Evolutionary conservation across 2,113 vertebrate species (phyloP).

Genomic region (Leucosticte australis): DNA sequence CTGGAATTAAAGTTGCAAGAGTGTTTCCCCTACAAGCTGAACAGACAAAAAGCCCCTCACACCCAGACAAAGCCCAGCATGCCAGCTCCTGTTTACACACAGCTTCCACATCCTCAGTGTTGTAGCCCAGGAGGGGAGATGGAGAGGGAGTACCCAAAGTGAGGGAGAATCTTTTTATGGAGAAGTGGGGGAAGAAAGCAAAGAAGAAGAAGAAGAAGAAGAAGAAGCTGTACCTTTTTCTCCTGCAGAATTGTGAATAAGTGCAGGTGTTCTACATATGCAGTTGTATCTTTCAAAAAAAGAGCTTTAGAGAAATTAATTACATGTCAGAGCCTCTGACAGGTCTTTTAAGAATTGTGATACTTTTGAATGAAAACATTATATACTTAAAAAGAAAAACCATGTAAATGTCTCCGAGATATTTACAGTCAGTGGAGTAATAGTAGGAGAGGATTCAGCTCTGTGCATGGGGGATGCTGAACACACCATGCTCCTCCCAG

Average conservation of each 20-base stretch:
- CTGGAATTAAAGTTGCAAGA: background rate
- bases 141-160: background rate
- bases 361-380: constrained; percentile 71
- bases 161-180: constrained; percentile 26
- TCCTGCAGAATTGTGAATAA: constrained; percentile 57
- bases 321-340: constrained; percentile 65
- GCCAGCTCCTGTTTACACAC: background rate
- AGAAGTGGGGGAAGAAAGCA: constrained; percentile 14
- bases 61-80: background rate
- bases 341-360: constrained; percentile 67
- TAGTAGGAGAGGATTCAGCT: constrained; percentile 28
- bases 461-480: background rate
- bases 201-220: background rate
- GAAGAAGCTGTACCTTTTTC: constrained; percentile 29
- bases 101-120: background rate
- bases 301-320: constrained; percentile 69
- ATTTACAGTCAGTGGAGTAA: constrained; percentile 54
- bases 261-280: constrained; percentile 38
- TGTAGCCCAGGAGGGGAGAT: background rate
- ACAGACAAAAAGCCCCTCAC: background rate
- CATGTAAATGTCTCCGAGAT: constrained; percentile 55
- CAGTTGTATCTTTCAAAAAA: constrained; percentile 41
- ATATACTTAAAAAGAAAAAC: constrained; percentile 65
- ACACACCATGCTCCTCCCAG: background rate
- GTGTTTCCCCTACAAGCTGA: background rate